phyloP scores from a whole-genome alignment of 2,888 invertebrate genomes.

The Rhabditophanes sp. region DNA sequence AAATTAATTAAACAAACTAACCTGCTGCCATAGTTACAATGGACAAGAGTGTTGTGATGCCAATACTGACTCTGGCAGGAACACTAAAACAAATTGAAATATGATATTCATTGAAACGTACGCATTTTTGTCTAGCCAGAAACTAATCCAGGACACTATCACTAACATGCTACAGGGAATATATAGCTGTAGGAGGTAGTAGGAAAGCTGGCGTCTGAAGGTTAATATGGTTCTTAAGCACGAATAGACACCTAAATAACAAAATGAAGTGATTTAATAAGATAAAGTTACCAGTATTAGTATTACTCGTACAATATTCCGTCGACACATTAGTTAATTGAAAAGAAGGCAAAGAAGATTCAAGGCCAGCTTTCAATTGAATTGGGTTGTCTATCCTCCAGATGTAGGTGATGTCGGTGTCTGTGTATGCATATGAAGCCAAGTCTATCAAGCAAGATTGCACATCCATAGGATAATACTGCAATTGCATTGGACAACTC shows the following conservation, averaged over 20 bases:
- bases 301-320: constrained; percentile 84
- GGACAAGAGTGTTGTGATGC: constrained; percentile 81
- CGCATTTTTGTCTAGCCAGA: constrained; percentile 2
- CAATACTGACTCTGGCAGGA: constrained; percentile 51
- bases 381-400: constrained; percentile 81
- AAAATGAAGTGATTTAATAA: too few relatives aligned
- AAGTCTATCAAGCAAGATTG: constrained; percentile 82
- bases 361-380: constrained; percentile 57
- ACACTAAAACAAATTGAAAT: too few relatives aligned
- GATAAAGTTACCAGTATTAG: constrained; percentile 62
- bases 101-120: too few relatives aligned
- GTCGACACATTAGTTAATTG: constrained; percentile 79
- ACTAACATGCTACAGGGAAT: constrained; percentile 68
- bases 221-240: constrained; percentile 36
- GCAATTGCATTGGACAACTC: constrained; percentile 90
- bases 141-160: constrained; percentile 24
- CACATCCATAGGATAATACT: constrained; percentile 65
- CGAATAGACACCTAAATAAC: constrained; percentile 24
- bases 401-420: constrained; percentile 76
- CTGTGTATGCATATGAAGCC: constrained; percentile 95
- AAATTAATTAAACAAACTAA: too few relatives aligned
- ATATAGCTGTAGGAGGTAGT: constrained; percentile 92
- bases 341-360: constrained; percentile 63
- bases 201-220: constrained; percentile 63
- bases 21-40: constrained; percentile 67